Conservation (phyloP, 2,888 invertebrate genomes). For the Boloria euphrosyne region DNA sequence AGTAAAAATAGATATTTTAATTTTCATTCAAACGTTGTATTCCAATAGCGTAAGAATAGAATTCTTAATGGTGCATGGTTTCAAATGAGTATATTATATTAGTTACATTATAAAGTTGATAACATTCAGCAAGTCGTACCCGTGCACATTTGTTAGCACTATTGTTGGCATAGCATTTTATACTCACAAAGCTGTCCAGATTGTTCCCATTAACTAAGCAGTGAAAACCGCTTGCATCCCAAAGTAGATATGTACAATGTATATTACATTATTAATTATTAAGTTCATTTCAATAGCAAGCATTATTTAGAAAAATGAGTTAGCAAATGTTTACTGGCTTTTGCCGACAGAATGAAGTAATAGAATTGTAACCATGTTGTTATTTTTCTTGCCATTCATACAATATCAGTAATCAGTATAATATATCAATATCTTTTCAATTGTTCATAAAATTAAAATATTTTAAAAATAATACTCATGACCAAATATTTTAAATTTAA, state of each 20-base stretch:
- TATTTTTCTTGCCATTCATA: neutral
- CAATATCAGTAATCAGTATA: constrained; percentile 18
- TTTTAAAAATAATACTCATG: neutral
- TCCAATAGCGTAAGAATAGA: constrained; percentile 6
- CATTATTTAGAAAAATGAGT: constrained; percentile 33
- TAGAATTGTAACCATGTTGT: constrained; percentile 8
- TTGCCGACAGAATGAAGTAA: constrained; percentile 3
- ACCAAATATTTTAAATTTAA: too few species aligned
- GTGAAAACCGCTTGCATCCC: constrained; percentile 16
- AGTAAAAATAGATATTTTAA: constrained; percentile 11
- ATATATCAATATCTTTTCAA: constrained; percentile 27
- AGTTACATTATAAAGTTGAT: constrained; percentile 33
- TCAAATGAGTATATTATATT: constrained; percentile 36
- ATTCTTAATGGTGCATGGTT: constrained; percentile 35
- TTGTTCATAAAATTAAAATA: neutral
- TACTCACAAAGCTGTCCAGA: constrained; percentile 37
- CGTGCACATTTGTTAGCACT: constrained; percentile 40
- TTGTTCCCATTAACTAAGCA: constrained; percentile 34
- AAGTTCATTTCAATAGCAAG: constrained; percentile 32
- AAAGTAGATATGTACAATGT: neutral
- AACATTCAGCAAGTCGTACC: constrained; percentile 22
- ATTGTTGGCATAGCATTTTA: constrained; percentile 35
- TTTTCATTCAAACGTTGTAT: constrained; percentile 12
- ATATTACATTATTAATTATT: constrained; percentile 21
- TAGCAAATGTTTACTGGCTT: constrained; percentile 3